Base-by-base conservation (phyloP, 2,113 vertebrate species). In the Ascaphus truei region DNA sequence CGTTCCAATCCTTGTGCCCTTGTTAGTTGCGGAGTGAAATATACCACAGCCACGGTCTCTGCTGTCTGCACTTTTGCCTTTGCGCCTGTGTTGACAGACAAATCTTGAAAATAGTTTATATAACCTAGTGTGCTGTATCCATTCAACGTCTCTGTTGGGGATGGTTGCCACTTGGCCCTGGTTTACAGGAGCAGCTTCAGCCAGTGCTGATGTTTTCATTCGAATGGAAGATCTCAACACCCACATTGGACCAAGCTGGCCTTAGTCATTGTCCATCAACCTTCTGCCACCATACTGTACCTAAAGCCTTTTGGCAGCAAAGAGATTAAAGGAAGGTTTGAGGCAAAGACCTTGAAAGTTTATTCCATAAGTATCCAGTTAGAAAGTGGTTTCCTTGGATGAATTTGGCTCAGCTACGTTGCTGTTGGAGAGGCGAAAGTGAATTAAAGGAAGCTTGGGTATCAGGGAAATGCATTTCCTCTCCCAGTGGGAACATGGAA, bases 51-150 rank as follows among this genome's bases (percentile, higher is more conserved):
- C 47, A 41, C 67, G 25, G 29, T 59, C 66, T 59, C 56, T 71
- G 56, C 67, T 47, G 67, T 59, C 67, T 71, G 57, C 67, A 71
- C 56, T 39, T 11, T 53, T 59, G 25, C 56, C 59, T 52, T 27
- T 71, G 33, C 48, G 31, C 27, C 33, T 18, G 43, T 9, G 67
- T 50, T 71, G 67, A 71, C 45, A 61, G 67, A 61, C 29, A 39
- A 5, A 60, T 71, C 36, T 31, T 23, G 23, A 71, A 51, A 71
- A 52, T 31, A 60, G 45, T 71, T 60, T 61, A 52, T 71, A 51
- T 61, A 71, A 71, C 23, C 45, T n/a, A 52, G 57, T 37, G 26
- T 6, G 15, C 58, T 45, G 37, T 45, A 15, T 34, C 37, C 37
- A 30, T 48, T 56, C 39, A 58, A 25, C 36, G 29, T 20, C 52